phyloP scores from a whole-genome alignment of 2,797 vertebrate genomes.

The Amphiprion clarkii region DNA sequence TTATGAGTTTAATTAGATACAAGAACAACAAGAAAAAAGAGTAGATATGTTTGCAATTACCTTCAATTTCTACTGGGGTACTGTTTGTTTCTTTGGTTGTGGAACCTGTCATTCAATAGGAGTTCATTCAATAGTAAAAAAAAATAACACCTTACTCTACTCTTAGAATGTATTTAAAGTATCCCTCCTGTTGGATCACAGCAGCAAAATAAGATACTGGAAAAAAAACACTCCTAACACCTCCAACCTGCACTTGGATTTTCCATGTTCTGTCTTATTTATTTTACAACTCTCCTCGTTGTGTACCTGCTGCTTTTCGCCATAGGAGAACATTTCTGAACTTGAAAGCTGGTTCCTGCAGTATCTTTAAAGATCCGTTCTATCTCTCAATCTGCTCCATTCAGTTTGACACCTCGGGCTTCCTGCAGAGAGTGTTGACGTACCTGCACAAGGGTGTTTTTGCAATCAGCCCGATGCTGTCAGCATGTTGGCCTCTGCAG shows the following conservation, averaged over 20 bases:
- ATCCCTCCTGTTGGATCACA: not conserved
- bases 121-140: conserved; percentile 17
- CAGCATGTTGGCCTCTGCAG: conserved; percentile 38
- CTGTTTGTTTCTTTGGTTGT: conserved; percentile 1
- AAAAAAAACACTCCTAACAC: conserved; percentile 13
- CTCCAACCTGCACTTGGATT: conserved; percentile 16
- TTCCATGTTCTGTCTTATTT: conserved; percentile 17
- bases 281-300: conserved; percentile 24
- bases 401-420: conserved; percentile 45
- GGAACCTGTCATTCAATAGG: not conserved
- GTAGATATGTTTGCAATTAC: conserved; percentile 29
- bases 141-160: conserved; percentile 1
- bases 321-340: conserved; percentile 35
- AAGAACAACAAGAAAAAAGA: conserved; percentile 22
- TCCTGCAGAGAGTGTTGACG: conserved; percentile 20
- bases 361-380: conserved; percentile 22
- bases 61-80: not conserved
- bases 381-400: not conserved
- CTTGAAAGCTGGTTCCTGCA: conserved; percentile 24
- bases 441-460: conserved; percentile 34
- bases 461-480: conserved; percentile 54
- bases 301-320: conserved; percentile 27
- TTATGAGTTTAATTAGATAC: conserved; percentile 55
- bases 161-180: conserved; percentile 15
- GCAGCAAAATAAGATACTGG: not conserved